phyloP scores from a whole-genome alignment of 1,140 invertebrate genomes.

The Heliothis virescens region DNA sequence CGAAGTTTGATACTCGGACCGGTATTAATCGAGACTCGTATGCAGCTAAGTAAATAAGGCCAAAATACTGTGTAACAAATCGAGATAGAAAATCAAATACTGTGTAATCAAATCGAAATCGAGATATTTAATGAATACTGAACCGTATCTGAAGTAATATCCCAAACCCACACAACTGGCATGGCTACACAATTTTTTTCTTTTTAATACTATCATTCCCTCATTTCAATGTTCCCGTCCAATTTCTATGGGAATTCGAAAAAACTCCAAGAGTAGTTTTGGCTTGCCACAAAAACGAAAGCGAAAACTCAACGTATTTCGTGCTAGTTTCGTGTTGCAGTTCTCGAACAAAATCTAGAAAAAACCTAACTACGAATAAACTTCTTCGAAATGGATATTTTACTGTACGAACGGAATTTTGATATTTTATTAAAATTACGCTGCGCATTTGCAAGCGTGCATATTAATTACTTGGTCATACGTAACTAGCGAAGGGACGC shows the following conservation, averaged over 20 bases:
- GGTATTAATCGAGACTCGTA: no score
- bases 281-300: not conserved
- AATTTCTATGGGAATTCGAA: conserved; percentile 6
- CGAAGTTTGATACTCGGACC: no score
- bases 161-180: not conserved
- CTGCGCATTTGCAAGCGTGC: not conserved
- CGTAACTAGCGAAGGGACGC: not conserved
- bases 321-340: conserved; percentile 9
- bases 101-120: no score
- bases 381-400: conserved; percentile 17
- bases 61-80: no score
- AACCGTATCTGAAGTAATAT: not conserved
- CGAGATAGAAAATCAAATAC: no score
- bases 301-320: not conserved
- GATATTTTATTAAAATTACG: conserved; percentile 16
- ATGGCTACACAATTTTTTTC: no score
- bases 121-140: no score
- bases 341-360: not conserved
- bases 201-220: not conserved
- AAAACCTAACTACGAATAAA: conserved; percentile 18
- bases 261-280: conserved; percentile 3
- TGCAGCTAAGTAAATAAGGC: no score
- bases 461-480: not conserved
- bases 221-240: not conserved
- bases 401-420: not conserved